phyloP scores from a whole-genome alignment of 2,888 invertebrate genomes.

The Acronicta aceris region DNA sequence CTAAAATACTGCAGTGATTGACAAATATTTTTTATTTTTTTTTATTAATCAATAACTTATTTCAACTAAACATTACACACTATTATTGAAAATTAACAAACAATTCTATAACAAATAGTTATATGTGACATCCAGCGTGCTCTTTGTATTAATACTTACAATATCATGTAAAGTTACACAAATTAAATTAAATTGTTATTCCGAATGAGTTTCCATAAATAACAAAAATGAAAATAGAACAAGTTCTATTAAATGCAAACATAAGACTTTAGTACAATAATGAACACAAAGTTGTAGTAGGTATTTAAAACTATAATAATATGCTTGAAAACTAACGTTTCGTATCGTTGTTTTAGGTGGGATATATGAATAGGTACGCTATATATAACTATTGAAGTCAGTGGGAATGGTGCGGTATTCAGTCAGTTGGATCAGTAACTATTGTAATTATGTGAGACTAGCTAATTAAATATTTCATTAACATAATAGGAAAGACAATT shows the following conservation, averaged over 20 bases:
- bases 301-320: conserved; percentile 58
- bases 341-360: conserved; percentile 75
- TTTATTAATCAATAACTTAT: conserved; percentile 44
- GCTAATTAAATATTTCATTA: conserved; percentile 47
- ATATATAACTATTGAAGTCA: conserved; percentile 67
- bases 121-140: conserved; percentile 69
- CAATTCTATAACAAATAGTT: conserved; percentile 55
- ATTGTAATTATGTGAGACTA: conserved; percentile 63
- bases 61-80: conserved; percentile 43
- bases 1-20: conserved; percentile 72
- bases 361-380: conserved; percentile 70
- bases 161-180: conserved; percentile 63
- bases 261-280: conserved; percentile 60
- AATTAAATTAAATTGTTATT: conserved; percentile 61
- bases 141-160: conserved; percentile 72
- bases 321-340: conserved; percentile 67
- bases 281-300: conserved; percentile 74
- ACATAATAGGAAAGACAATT: conserved; percentile 53
- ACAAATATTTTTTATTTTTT: conserved; percentile 21
- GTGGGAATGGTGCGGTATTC: conserved; percentile 73
- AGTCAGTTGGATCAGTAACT: conserved; percentile 64
- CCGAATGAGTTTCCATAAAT: conserved; percentile 63
- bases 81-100: conserved; percentile 55
- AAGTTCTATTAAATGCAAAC: conserved; percentile 72
- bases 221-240: conserved; percentile 64